These are phyloP conservation scores for Cryptocephalus primarius DNA, from an alignment of 2,888 invertebrate genomes.

Conservation along the genomic window DNA sequence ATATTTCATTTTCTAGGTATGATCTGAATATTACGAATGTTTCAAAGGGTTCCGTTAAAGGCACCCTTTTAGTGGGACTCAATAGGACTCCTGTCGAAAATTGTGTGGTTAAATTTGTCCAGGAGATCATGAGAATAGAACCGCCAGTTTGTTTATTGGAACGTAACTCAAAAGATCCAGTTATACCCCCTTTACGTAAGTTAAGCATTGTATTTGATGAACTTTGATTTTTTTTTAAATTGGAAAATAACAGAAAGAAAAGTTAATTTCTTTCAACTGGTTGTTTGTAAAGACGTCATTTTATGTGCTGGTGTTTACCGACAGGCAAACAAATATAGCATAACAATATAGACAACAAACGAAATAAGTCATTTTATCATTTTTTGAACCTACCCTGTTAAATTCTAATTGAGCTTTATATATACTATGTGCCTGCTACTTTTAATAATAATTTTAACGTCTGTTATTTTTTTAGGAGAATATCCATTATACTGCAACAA, in stretches of 20 bases:
- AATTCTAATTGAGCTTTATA: background rate
- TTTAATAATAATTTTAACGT: background rate
- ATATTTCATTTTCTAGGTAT: conserved; percentile 14
- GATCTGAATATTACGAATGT: conserved; percentile 20
- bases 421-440: background rate
- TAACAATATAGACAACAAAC: too few species aligned
- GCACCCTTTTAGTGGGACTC: conserved; percentile 48
- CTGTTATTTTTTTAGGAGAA: conserved; percentile 34
- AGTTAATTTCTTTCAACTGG: background rate
- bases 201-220: too few species aligned
- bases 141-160: conserved; percentile 33
- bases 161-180: background rate
- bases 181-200: background rate
- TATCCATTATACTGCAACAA: conserved; percentile 50
- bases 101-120: conserved; percentile 44
- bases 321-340: too few species aligned
- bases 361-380: too few species aligned
- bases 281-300: too few species aligned
- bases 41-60: conserved; percentile 43
- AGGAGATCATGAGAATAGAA: conserved; percentile 60
- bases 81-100: conserved; percentile 48
- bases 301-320: too few species aligned
- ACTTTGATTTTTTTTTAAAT: too few species aligned
- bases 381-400: too few species aligned
- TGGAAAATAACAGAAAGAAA: background rate